Evolutionary conservation across 2,797 vertebrate species (phyloP).

Genomic region (Pantherophis vulpinus): DNA sequence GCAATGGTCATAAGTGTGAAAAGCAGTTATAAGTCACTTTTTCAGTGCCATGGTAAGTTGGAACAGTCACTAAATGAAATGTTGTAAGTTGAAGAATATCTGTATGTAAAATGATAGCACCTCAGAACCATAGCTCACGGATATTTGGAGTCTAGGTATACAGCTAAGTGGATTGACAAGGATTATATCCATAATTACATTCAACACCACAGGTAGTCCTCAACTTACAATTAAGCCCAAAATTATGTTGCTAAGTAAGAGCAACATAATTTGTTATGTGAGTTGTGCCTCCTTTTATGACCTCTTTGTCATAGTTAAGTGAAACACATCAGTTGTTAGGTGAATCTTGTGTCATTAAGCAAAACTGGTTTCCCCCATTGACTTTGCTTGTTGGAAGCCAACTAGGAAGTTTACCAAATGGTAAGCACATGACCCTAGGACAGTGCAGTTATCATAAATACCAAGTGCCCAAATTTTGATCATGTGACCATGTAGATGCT

Average conservation of each 20-base stretch:
- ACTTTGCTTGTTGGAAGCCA: too few species aligned
- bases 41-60: background rate
- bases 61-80: background rate
- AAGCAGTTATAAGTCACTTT: background rate
- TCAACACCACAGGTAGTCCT: background rate
- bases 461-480: too few species aligned
- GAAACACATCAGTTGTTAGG: background rate
- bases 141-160: background rate
- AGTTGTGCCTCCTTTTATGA: background rate
- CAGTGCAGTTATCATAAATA: too few species aligned
- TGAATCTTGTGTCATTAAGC: too few species aligned
- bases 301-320: background rate
- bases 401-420: too few species aligned
- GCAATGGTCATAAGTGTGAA: background rate
- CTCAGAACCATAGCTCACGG: conserved; percentile 32
- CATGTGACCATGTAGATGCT: too few species aligned
- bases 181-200: background rate
- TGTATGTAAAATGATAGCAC: conserved; percentile 20
- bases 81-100: background rate
- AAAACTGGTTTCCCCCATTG: too few species aligned
- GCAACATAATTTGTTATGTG: too few species aligned
- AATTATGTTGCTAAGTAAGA: background rate
- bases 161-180: background rate
- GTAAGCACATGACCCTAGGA: too few species aligned
- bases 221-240: background rate